Conservation (phyloP, 2,888 invertebrate species). For the Cantharis rustica region DNA sequence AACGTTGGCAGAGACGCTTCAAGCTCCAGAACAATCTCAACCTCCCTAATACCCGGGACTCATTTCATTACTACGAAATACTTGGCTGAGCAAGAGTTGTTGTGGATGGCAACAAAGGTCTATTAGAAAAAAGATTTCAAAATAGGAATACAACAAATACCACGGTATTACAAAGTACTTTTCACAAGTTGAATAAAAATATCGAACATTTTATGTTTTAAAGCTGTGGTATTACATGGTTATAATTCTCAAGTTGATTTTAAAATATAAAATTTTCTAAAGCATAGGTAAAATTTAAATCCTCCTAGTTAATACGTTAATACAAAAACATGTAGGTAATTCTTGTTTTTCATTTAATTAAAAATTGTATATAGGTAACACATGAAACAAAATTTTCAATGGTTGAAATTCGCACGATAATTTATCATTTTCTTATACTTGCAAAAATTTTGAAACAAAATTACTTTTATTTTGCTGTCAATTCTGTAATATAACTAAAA, state of each 20-base stretch:
- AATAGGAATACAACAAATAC: background rate
- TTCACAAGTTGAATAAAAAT: background rate
- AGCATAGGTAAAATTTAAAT: background rate
- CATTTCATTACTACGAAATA: constrained; percentile 25
- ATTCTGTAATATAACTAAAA: too few species aligned
- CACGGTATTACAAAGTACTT: constrained; percentile 2
- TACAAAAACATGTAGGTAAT: too few species aligned
- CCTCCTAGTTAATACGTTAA: too few species aligned
- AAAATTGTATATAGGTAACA: background rate
- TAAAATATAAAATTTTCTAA: background rate
- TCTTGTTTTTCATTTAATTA: background rate
- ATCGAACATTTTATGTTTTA: background rate
- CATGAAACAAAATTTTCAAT: background rate
- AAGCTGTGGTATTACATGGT: too few species aligned
- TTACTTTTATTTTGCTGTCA: too few species aligned
- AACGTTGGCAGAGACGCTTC: constrained; percentile 17
- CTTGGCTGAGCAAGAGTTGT: constrained; percentile 14
- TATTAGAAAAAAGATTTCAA: constrained; percentile 10
- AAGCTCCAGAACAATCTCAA: constrained; percentile 21
- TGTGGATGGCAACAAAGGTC: constrained; percentile 13
- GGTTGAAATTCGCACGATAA: background rate
- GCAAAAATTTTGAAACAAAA: too few species aligned
- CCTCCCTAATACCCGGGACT: constrained; percentile 21
- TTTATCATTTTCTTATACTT: background rate
- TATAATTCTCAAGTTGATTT: too few species aligned